phyloP scores from a whole-genome alignment of 2,797 vertebrate species.

The Tenualosa ilisha region DNA sequence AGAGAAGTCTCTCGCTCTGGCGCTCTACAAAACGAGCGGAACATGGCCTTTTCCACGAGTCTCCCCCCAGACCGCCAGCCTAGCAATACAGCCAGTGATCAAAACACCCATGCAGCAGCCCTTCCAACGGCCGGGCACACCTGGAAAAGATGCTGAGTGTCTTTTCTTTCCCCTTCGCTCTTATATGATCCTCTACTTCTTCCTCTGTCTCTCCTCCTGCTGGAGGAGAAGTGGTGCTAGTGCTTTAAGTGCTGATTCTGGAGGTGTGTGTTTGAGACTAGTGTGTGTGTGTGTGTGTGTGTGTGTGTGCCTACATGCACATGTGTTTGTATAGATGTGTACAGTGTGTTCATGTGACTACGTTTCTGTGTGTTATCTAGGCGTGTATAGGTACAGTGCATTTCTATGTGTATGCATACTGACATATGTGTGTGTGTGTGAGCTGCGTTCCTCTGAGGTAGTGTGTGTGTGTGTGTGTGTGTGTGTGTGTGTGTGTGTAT shows the following conservation, averaged over 20 bases:
- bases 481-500: background rate
- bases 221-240: background rate
- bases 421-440: background rate
- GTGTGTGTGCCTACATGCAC: background rate
- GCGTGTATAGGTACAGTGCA: constrained; percentile 26
- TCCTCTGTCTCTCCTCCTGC: background rate
- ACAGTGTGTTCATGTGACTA: background rate
- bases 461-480: background rate
- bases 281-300: background rate
- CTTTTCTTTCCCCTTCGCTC: background rate
- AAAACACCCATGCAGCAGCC: background rate
- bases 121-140: background rate
- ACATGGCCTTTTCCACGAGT: background rate
- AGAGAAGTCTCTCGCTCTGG: background rate
- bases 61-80: background rate
- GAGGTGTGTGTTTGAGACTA: background rate
- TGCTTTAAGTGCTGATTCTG: background rate
- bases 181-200: constrained; percentile 1
- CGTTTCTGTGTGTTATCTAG: background rate
- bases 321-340: background rate
- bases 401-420: no score
- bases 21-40: background rate
- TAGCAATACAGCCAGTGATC: background rate
- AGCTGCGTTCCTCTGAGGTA: background rate
- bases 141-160: constrained; percentile 18